A percentile compares a stretch with the other conserved stretches of the same genome.
Conservation (phyloP, 2,797 vertebrate genomes). For the Masticophis lateralis region DNA sequence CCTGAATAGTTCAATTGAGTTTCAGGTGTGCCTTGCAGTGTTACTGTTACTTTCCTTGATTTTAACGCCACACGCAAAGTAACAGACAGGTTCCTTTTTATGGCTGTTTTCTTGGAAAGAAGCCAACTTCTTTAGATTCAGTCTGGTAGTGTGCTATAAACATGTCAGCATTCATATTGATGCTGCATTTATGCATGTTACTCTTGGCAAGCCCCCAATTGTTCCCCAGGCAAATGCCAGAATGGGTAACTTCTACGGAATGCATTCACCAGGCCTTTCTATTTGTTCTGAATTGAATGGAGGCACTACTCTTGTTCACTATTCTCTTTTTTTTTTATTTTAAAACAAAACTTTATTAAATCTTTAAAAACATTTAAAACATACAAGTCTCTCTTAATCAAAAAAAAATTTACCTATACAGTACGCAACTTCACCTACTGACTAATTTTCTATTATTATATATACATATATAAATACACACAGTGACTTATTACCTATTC, state of each 20-base stretch:
- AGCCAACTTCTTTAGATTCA: conserved; percentile 54
- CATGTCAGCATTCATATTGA: conserved; percentile 60
- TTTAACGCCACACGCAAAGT: background rate
- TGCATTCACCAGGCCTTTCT: conserved; percentile 35
- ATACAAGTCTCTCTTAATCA: too few species aligned
- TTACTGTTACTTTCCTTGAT: conserved; percentile 29
- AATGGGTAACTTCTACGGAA: conserved; percentile 37
- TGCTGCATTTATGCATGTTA: conserved; percentile 57
- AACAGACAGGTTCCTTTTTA: conserved; percentile 52
- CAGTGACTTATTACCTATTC: too few species aligned
- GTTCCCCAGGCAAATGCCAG: conserved; percentile 34
- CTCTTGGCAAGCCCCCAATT: conserved; percentile 51
- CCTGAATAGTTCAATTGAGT: background rate
- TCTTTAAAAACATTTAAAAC: too few species aligned
- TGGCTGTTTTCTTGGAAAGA: conserved; percentile 60
- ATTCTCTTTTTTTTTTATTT: background rate
- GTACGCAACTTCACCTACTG: too few species aligned
- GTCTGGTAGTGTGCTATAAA: conserved; percentile 61
- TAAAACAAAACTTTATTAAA: too few species aligned
- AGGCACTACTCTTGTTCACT: background rate
- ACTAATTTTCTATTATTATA: too few species aligned
- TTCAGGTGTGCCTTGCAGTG: conserved; percentile 34
- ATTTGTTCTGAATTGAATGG: conserved; percentile 29
- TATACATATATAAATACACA: too few species aligned
- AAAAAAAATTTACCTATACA: too few species aligned